Conservation (phyloP, 1,140 invertebrate genomes). For the Pseudobourletiella spinata region DNA sequence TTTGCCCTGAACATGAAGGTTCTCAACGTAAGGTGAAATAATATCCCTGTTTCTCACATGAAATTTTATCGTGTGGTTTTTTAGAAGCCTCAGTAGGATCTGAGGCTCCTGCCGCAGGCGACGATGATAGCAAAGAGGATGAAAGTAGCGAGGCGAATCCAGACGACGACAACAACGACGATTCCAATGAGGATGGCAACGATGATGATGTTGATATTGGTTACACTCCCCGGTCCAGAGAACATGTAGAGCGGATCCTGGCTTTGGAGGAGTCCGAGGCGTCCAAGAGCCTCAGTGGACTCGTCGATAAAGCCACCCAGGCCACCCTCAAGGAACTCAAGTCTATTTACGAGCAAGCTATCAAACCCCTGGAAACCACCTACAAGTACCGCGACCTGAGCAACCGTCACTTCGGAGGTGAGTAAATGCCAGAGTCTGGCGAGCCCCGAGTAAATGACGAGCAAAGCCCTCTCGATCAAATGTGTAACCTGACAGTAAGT, state of each 20-base stretch:
- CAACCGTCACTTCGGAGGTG: slow-evolving; percentile 77
- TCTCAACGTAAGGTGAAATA: too few relatives aligned
- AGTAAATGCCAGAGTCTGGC: slow-evolving; percentile 16
- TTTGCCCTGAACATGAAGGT: too few relatives aligned
- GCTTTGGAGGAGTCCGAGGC: slow-evolving; percentile 60
- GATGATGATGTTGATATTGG: not conserved
- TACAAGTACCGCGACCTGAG: slow-evolving; percentile 89
- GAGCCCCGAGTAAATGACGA: too few relatives aligned
- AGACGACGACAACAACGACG: slow-evolving; percentile 12
- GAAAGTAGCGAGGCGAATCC: slow-evolving; percentile 10
- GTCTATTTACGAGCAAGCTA: slow-evolving; percentile 72
- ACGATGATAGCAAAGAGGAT: slow-evolving; percentile 15
- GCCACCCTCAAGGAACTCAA: slow-evolving; percentile 75
- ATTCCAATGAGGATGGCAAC: slow-evolving; percentile 16
- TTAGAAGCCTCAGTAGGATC: too few relatives aligned
- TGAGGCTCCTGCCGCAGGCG: too few relatives aligned
- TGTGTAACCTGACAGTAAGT: too few relatives aligned
- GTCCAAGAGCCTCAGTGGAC: slow-evolving; percentile 57
- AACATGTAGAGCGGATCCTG: slow-evolving; percentile 69
- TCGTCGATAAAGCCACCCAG: slow-evolving; percentile 62
- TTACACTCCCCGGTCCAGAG: slow-evolving; percentile 51
- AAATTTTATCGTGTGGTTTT: too few relatives aligned
- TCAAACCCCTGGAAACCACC: slow-evolving; percentile 77
- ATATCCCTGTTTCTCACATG: too few relatives aligned
- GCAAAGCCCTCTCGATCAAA: too few relatives aligned